These are phyloP conservation scores for Drosophila mayri DNA, from an alignment of 1,140 invertebrate genomes.

Conservation along the genomic window DNA sequence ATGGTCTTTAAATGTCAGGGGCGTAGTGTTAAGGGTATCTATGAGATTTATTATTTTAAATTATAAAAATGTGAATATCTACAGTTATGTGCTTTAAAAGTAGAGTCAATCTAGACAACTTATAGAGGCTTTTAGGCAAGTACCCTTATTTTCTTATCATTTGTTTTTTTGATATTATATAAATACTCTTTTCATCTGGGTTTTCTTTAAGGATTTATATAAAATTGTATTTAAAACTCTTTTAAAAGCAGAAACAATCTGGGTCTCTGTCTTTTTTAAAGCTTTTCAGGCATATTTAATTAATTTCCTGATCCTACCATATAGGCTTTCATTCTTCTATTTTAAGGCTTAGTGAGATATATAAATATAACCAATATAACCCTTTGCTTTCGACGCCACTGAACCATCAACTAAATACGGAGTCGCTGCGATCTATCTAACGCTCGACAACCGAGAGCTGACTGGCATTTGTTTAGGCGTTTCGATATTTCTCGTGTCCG, in stretches of 20 bases:
- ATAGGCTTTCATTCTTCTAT: neutral
- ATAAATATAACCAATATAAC: neutral
- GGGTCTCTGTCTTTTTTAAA: neutral
- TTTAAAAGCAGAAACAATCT: neutral
- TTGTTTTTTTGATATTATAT: too few relatives aligned
- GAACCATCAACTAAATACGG: conserved; percentile 42
- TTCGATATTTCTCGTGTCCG: conserved; percentile 50
- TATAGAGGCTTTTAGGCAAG: neutral
- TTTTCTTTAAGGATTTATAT: neutral
- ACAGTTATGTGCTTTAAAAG: neutral
- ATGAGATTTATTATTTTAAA: neutral
- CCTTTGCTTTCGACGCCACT: conserved; percentile 12
- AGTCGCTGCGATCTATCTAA: conserved; percentile 43
- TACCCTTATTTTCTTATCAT: too few relatives aligned
- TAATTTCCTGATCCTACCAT: neutral
- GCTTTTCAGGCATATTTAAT: neutral
- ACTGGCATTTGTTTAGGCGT: conserved; percentile 78
- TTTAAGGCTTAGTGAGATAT: neutral
- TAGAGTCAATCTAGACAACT: neutral
- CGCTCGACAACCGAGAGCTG: conserved; percentile 17
- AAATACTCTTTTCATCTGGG: too few relatives aligned
- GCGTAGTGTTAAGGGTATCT: neutral
- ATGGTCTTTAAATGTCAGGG: conserved; percentile 16
- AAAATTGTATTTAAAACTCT: neutral
- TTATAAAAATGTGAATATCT: too few relatives aligned